phyloP scores from a whole-genome alignment of 2,888 invertebrate genomes.

The Alsophila aescularia region DNA sequence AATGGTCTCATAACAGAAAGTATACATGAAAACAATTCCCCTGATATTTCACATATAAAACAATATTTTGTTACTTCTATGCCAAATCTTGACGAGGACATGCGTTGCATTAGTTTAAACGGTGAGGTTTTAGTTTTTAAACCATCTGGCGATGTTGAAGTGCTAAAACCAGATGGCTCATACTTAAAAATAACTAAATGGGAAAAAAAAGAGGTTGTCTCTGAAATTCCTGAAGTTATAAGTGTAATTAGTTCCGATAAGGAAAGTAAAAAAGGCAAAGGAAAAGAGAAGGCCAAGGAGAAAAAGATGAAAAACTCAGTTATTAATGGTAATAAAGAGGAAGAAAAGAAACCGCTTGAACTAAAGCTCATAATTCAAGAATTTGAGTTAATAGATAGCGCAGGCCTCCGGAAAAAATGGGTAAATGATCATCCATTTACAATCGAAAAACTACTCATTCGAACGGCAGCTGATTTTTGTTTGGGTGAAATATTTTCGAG shows the following conservation, averaged over 20 bases:
- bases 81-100: conserved; percentile 57
- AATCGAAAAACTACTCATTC: conserved; percentile 64
- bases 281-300: conserved; percentile 50
- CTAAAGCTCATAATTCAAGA: conserved; percentile 66
- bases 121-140: conserved; percentile 75
- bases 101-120: conserved; percentile 69
- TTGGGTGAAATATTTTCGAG: conserved; percentile 72
- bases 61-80: conserved; percentile 55
- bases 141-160: conserved; percentile 58
- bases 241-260: conserved; percentile 55
- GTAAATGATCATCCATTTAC: conserved; percentile 47
- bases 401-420: conserved; percentile 65
- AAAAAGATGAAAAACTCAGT: conserved; percentile 44
- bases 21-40: conserved; percentile 62
- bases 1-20: conserved; percentile 74
- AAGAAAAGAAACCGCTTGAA: conserved; percentile 44
- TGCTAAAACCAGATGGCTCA: conserved; percentile 65
- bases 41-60: conserved; percentile 68
- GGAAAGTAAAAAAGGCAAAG: conserved; percentile 56
- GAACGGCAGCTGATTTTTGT: conserved; percentile 73
- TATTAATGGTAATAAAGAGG: conserved; percentile 40
- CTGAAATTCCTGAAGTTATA: conserved; percentile 40
- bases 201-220: conserved; percentile 46
- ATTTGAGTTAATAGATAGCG: conserved; percentile 64
- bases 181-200: conserved; percentile 64